phyloP scores from a whole-genome alignment of 2,113 vertebrate genomes.

The Polypterus senegalus region DNA sequence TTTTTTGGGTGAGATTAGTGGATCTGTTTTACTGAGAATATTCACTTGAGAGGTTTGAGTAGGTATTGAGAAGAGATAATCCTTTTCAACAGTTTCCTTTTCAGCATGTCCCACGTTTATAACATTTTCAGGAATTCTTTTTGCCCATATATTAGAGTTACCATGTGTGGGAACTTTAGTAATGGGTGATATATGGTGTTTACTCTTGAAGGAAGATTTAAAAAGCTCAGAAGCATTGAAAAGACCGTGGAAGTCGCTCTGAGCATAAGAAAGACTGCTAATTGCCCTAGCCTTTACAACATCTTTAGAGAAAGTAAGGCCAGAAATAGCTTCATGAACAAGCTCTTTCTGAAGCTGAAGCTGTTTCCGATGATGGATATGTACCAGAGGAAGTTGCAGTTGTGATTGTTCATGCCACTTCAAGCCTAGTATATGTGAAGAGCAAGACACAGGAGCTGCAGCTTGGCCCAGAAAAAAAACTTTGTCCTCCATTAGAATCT shows the following conservation, averaged over 20 bases:
- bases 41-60: not conserved
- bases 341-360: slow-evolving; percentile 24
- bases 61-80: fast-evolving
- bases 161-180: not conserved
- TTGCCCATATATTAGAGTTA: not conserved
- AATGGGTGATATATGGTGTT: not conserved
- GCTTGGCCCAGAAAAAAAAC: too few species aligned
- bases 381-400: too few species aligned
- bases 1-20: too few species aligned
- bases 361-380: slow-evolving; percentile 2
- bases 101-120: slow-evolving; percentile 11
- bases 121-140: not conserved
- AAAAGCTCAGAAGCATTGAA: slow-evolving; percentile 30
- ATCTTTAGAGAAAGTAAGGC: slow-evolving; percentile 48
- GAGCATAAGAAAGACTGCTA: slow-evolving; percentile 32
- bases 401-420: too few species aligned
- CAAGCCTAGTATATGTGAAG: too few species aligned
- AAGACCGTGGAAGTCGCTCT: slow-evolving; percentile 31
- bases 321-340: slow-evolving; percentile 27
- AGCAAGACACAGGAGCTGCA: too few species aligned
- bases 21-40: too few species aligned
- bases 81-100: not conserved
- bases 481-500: too few species aligned
- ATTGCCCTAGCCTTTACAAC: slow-evolving; percentile 38
- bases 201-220: slow-evolving; percentile 8